These are phyloP conservation scores for Hemitrygon akajei DNA, from an alignment of 2,797 vertebrate species.

Conservation along the genomic window DNA sequence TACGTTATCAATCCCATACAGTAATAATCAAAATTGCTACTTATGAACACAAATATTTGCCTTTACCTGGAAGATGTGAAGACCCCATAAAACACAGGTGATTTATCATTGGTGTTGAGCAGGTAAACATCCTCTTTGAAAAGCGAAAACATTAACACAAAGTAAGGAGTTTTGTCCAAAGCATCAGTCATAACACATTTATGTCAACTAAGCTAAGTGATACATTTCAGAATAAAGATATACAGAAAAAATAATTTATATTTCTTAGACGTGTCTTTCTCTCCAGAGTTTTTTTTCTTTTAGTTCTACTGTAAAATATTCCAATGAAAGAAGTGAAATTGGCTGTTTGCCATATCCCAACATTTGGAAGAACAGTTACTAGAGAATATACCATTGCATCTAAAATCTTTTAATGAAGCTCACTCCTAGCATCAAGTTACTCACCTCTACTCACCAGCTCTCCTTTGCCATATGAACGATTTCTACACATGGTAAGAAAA, in stretches of 20 bases:
- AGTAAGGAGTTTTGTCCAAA: background rate
- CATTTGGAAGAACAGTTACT: background rate
- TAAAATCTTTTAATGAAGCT: background rate
- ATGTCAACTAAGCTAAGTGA: background rate
- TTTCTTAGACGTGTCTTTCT: background rate
- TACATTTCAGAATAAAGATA: background rate
- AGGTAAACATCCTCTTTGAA: slow-evolving; percentile 76
- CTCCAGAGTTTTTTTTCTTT: background rate
- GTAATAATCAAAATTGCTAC: background rate
- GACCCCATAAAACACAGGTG: slow-evolving; percentile 85
- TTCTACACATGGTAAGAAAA: background rate
- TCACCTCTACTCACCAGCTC: background rate
- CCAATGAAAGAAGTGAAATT: background rate
- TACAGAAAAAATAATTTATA: background rate
- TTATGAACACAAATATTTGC: background rate
- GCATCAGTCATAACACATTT: background rate
- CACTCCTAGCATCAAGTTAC: background rate
- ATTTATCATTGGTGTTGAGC: slow-evolving; percentile 93
- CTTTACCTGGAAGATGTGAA: slow-evolving; percentile 94
- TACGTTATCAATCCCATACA: background rate
- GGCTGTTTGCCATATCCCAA: background rate
- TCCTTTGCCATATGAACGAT: background rate
- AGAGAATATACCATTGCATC: background rate
- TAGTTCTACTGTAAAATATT: background rate
- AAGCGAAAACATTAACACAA: slow-evolving; percentile 41